Base-by-base conservation (phyloP, 2,797 vertebrate genomes). In the Spizella passerina region DNA sequence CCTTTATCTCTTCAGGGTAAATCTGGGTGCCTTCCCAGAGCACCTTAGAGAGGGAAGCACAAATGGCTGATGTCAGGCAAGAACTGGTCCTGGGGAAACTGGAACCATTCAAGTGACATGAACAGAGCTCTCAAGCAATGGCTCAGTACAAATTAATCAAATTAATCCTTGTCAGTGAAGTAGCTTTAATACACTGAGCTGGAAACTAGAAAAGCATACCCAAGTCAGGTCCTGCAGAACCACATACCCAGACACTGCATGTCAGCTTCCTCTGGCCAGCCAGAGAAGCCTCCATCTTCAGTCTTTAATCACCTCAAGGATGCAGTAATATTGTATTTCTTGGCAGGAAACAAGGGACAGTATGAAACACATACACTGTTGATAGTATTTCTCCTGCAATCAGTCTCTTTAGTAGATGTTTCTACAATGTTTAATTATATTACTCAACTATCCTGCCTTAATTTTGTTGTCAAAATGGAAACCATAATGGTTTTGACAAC, bases 31-130 rank as follows among this genome's bases (percentile, higher is more conserved):
- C 15, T 61, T 79, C 57, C 38, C 43, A 27, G 39, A 72, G 32
- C 76, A 65, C 36, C 39, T 7, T 0, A 0, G 41, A 57, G 43
- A 38, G 5, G 0, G 2, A 71, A 57, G 52, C 16, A 63, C 29
- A 26, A 59, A 59, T 7, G 27, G 43, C 3, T 10, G 79, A 55
- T 1, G 2, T 8, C 34, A 83, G 41, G 38, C 6, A 9, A 88
- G 55, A 70, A 66, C 53, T 43, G 32, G 21, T 53, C 29, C 38
- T 36, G 53, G 16, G 47, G 56, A 63, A 89, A 73, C 6, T 23
- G 20, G 44, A 66, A 16, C 23, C 0, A 0, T 44, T 43, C 0
- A 0, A n/a, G 63, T 57, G 22, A 6, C 21, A 39, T 1, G 5
- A 82, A 46, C 16, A 46, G 57, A 29, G 24, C 36, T 43, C 49